Percentiles rank a stretch among this genome's conserved stretches.
Conservation (phyloP, 2,888 invertebrate genomes). For the Meghimatium bilineatum region DNA sequence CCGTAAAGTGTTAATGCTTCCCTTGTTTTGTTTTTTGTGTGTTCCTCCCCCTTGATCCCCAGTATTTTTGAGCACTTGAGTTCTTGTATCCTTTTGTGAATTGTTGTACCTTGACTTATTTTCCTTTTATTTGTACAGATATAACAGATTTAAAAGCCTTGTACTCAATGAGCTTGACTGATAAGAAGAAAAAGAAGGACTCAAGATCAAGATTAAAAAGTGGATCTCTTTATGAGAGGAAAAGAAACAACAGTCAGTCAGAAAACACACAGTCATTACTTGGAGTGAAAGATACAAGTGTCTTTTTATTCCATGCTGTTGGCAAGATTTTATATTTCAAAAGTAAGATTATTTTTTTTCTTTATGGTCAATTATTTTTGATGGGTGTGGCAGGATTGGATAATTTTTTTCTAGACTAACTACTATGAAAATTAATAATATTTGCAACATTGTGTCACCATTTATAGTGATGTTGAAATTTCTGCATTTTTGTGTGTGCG, state of each 20-base stretch:
- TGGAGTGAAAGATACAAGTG: conserved; percentile 75
- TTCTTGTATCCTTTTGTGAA: no score
- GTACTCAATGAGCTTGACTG: conserved; percentile 8
- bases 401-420: no score
- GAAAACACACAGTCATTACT: conserved; percentile 54
- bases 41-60: no score
- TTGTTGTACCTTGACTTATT: neutral
- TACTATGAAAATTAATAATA: no score
- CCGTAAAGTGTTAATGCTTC: no score
- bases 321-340: conserved; percentile 79
- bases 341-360: conserved; percentile 68
- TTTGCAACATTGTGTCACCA: no score
- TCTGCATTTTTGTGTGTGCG: no score
- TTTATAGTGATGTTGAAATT: no score
- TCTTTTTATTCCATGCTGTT: conserved; percentile 78
- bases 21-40: no score
- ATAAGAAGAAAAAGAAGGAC: conserved; percentile 46
- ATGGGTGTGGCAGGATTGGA: no score
- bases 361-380: no score
- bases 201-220: conserved; percentile 48
- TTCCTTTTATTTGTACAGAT: conserved; percentile 40
- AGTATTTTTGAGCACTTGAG: no score
- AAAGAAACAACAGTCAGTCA: neutral
- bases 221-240: conserved; percentile 26
- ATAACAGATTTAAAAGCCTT: conserved; percentile 52